Evolutionary conservation across 2,888 invertebrate species (phyloP).

Genomic region (Phlogophora meticulosa): DNA sequence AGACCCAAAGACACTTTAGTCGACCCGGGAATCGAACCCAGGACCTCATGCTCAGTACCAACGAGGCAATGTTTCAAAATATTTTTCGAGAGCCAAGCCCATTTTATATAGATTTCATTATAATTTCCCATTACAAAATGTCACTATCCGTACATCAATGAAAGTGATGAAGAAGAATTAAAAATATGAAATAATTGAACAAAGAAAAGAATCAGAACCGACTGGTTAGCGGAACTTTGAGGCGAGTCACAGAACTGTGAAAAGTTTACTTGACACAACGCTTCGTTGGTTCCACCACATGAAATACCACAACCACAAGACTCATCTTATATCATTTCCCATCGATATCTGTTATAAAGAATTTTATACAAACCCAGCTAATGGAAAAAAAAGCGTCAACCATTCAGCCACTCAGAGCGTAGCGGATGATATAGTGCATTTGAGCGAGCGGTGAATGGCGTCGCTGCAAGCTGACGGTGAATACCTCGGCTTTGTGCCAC

Average conservation of each 20-base stretch:
- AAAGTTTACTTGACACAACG: neutral
- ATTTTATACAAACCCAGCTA: slow-evolving; percentile 31
- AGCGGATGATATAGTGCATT: slow-evolving; percentile 66
- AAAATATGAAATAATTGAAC: neutral
- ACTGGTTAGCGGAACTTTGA: neutral
- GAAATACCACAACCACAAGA: neutral
- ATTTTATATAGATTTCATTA: too few relatives aligned
- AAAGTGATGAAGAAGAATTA: too few relatives aligned
- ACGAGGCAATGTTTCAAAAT: too few relatives aligned
- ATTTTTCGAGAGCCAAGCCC: too few relatives aligned
- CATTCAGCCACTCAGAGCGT: slow-evolving; percentile 39
- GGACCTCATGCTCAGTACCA: too few relatives aligned
- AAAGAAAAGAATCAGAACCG: neutral
- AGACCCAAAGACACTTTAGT: too few relatives aligned
- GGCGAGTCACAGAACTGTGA: neutral
- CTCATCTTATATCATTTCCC: neutral
- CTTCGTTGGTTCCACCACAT: neutral
- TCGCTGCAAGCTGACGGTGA: slow-evolving; percentile 34
- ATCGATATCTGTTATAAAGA: slow-evolving; percentile 18
- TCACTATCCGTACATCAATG: too few relatives aligned
- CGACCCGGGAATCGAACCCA: too few relatives aligned
- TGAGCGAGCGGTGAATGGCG: slow-evolving; percentile 65
- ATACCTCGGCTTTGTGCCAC: slow-evolving; percentile 61
- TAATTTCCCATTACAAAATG: too few relatives aligned
- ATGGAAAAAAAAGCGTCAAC: slow-evolving; percentile 48